Percentiles rank a stretch among this genome's conserved stretches.
These are phyloP conservation scores for Atopsyche davidsoni DNA, from an alignment of 1,140 invertebrate genomes.

Conservation along the genomic window DNA sequence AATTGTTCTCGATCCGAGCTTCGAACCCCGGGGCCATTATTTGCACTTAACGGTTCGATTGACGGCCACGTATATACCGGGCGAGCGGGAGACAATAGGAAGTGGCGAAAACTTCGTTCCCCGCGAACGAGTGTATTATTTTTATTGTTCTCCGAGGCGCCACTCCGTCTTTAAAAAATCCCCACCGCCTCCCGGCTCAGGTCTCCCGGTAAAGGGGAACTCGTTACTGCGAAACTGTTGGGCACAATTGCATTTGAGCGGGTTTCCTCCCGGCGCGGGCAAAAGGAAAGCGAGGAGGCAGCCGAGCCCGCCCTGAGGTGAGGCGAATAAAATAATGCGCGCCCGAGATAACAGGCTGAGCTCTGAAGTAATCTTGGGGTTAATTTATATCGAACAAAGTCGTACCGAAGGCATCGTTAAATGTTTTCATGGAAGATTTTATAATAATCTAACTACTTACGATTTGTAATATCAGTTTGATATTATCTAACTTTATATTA, in stretches of 20 bases:
- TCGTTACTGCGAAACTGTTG: conserved; percentile 23
- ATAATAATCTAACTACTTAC: too few relatives aligned
- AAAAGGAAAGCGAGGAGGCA: conserved; percentile 12
- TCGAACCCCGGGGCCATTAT: conserved; percentile 27
- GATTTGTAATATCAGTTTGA: too few relatives aligned
- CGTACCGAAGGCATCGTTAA: background rate
- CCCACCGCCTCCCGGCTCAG: background rate
- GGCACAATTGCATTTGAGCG: conserved; percentile 28
- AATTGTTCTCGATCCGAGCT: too few relatives aligned
- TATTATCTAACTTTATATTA: too few relatives aligned
- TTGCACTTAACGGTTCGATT: conserved; percentile 30
- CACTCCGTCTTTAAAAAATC: conserved; percentile 14
- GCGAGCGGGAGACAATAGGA: conserved; percentile 5
- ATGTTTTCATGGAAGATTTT: background rate
- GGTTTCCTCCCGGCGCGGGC: conserved; percentile 7
- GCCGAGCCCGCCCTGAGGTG: conserved; percentile 19
- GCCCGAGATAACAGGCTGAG: conserved; percentile 2
- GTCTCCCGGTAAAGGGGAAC: conserved; percentile 3
- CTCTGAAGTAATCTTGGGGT: too few relatives aligned
- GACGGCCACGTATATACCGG: conserved; percentile 20
- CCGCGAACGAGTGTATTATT: conserved; percentile 3
- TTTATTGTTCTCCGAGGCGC: conserved; percentile 16
- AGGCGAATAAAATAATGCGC: conserved; percentile 18
- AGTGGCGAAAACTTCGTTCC: background rate
- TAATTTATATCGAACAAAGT: too few relatives aligned